Conservation (phyloP, 2,888 invertebrate genomes). For the Hydrotaea diabolus region DNA sequence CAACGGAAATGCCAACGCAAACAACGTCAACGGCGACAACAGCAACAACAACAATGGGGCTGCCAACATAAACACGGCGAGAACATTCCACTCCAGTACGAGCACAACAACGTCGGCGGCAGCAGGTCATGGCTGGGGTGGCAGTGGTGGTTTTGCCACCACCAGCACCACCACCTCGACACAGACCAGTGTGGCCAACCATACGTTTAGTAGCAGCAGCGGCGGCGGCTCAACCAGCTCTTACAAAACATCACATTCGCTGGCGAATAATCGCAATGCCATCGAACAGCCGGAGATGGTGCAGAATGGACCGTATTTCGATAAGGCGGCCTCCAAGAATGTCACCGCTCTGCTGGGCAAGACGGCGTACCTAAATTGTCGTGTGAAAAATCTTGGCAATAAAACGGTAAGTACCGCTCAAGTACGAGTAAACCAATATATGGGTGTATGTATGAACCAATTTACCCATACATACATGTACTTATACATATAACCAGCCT, state of each 20-base stretch:
- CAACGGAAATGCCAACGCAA: slow-evolving; percentile 66
- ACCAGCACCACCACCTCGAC: slow-evolving; percentile 53
- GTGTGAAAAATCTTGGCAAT: slow-evolving; percentile 94
- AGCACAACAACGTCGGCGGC: slow-evolving; percentile 31
- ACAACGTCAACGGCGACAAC: slow-evolving; percentile 52
- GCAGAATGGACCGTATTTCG: slow-evolving; percentile 88
- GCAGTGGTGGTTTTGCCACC: slow-evolving; percentile 25
- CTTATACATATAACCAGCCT: neutral
- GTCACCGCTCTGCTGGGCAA: slow-evolving; percentile 92
- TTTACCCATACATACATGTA: neutral
- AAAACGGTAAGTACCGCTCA: slow-evolving; percentile 87
- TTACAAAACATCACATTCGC: slow-evolving; percentile 57
- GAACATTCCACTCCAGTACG: slow-evolving; percentile 44
- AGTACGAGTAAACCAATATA: neutral
- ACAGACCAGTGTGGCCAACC: slow-evolving; percentile 45
- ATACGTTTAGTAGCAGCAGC: slow-evolving; percentile 34
- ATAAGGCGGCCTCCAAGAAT: slow-evolving; percentile 87
- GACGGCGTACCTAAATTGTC: slow-evolving; percentile 93
- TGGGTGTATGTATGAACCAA: too few species aligned
- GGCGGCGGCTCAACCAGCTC: slow-evolving; percentile 31
- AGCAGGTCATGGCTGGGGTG: slow-evolving; percentile 12
- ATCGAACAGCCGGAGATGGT: slow-evolving; percentile 81
- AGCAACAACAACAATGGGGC: slow-evolving; percentile 49
- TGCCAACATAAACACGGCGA: slow-evolving; percentile 48
- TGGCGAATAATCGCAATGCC: slow-evolving; percentile 73